phyloP scores from a whole-genome alignment of 1,140 invertebrate genomes.

The Aphaenogaster rudis region DNA sequence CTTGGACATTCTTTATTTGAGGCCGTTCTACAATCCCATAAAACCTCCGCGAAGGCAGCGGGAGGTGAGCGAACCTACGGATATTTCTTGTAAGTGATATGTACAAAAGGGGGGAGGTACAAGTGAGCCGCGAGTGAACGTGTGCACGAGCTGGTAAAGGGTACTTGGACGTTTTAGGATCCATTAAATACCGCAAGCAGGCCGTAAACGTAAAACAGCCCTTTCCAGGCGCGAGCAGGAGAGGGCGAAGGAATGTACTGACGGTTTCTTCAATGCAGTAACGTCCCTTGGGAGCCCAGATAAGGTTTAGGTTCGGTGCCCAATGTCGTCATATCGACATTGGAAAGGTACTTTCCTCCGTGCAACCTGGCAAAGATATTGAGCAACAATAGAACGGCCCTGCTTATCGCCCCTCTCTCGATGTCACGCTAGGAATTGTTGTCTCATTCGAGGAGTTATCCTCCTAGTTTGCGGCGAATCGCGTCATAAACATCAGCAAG shows the following conservation, averaged over 20 bases:
- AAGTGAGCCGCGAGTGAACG: constrained; percentile 27
- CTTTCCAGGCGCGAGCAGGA: constrained; percentile 26
- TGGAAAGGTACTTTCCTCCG: constrained; percentile 67
- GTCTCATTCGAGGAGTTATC: constrained; percentile 22
- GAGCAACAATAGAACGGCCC: constrained; percentile 55
- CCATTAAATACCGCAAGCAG: constrained; percentile 75
- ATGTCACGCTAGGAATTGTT: constrained; percentile 26
- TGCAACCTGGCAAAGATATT: constrained; percentile 43
- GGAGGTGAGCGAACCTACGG: background rate
- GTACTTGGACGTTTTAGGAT: constrained; percentile 55
- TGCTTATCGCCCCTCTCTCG: constrained; percentile 57
- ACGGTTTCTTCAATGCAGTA: constrained; percentile 41
- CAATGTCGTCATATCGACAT: constrained; percentile 53
- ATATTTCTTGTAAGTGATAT: constrained; percentile 54
- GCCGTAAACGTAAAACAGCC: constrained; percentile 68
- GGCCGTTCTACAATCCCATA: background rate
- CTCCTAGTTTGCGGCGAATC: constrained; percentile 34
- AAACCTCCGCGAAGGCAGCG: background rate
- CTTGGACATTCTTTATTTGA: constrained; percentile 33
- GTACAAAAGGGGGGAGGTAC: constrained; percentile 23
- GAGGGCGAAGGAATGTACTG: constrained; percentile 2
- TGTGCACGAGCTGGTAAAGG: constrained; percentile 59
- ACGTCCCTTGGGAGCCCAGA: constrained; percentile 45
- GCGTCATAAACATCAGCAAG: constrained; percentile 39
- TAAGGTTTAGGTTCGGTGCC: constrained; percentile 55